phyloP scores from a whole-genome alignment of 2,888 invertebrate genomes.

The Agrilus biguttatus region DNA sequence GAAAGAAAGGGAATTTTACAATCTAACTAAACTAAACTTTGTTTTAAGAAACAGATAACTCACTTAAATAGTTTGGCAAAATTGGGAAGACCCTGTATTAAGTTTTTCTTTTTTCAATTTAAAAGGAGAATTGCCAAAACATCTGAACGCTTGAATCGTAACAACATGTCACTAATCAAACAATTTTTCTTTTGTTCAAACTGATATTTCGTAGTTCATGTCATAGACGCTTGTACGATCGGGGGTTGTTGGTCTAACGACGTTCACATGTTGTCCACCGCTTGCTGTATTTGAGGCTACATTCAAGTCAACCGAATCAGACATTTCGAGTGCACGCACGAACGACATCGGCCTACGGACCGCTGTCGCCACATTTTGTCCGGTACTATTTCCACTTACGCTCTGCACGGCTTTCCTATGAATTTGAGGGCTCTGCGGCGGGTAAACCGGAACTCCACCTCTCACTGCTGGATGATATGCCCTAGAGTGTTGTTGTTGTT shows the following conservation, averaged over 20 bases:
- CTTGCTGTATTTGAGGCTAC: slow-evolving; percentile 28
- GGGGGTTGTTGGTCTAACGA: slow-evolving; percentile 40
- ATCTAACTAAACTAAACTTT: no score
- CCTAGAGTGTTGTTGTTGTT: slow-evolving; percentile 27
- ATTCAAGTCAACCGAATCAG: slow-evolving; percentile 74
- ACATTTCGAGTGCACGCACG: slow-evolving; percentile 79
- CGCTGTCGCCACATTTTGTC: slow-evolving; percentile 30
- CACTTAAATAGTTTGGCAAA: no score
- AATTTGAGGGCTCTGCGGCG: slow-evolving; percentile 37
- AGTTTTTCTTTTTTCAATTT: no score
- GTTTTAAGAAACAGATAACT: no score
- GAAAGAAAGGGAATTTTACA: no score
- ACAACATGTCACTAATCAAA: no score
- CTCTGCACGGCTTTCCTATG: slow-evolving; percentile 34
- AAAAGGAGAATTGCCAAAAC: no score
- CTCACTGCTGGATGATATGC: slow-evolving; percentile 48
- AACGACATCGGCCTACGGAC: slow-evolving; percentile 71
- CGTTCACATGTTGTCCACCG: slow-evolving; percentile 20
- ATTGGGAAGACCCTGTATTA: no score
- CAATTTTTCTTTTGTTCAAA: slow-evolving; percentile 20
- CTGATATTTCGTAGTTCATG: slow-evolving; percentile 91
- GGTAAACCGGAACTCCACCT: slow-evolving; percentile 56
- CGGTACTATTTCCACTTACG: slow-evolving; percentile 20
- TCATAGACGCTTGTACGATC: slow-evolving; percentile 85
- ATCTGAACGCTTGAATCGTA: no score